Conservation (phyloP, 2,888 invertebrate species). For the Microctonus brassicae region DNA sequence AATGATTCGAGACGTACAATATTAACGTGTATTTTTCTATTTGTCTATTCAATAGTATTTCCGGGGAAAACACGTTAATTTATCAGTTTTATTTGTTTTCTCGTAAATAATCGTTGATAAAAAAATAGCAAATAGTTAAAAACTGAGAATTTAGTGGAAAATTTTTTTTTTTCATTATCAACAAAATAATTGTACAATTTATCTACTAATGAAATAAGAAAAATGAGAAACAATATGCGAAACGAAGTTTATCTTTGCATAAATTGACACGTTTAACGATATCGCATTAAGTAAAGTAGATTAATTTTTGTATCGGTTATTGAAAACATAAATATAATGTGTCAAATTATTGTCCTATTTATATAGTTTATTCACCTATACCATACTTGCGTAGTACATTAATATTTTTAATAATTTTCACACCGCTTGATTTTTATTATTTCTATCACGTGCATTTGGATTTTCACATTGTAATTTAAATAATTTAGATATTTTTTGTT, state of each 20-base stretch:
- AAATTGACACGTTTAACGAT: constrained; percentile 50
- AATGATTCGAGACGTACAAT: constrained; percentile 43
- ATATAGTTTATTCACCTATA: not conserved
- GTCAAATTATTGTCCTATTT: constrained; percentile 30
- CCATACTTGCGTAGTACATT: not conserved
- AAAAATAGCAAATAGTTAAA: not conserved
- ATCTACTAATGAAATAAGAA: constrained; percentile 27
- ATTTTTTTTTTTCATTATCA: constrained; percentile 23
- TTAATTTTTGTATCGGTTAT: constrained; percentile 61
- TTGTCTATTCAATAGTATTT: too few species aligned
- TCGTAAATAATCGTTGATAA: not conserved
- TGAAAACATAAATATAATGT: constrained; percentile 44
- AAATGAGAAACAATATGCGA: not conserved
- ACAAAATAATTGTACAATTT: constrained; percentile 38
- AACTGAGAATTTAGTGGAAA: not conserved
- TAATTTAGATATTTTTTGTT: not conserved
- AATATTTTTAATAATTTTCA: not conserved
- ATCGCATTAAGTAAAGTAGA: constrained; percentile 53
- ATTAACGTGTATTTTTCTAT: constrained; percentile 22
- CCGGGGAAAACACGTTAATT: constrained; percentile 17
- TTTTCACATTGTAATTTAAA: not conserved
- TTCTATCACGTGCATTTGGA: not conserved
- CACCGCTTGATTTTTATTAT: not conserved
- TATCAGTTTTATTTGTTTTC: constrained; percentile 4
- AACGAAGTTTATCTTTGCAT: not conserved